Base-by-base conservation (phyloP, 2,888 invertebrate genomes). In the Anorthoa munda region DNA sequence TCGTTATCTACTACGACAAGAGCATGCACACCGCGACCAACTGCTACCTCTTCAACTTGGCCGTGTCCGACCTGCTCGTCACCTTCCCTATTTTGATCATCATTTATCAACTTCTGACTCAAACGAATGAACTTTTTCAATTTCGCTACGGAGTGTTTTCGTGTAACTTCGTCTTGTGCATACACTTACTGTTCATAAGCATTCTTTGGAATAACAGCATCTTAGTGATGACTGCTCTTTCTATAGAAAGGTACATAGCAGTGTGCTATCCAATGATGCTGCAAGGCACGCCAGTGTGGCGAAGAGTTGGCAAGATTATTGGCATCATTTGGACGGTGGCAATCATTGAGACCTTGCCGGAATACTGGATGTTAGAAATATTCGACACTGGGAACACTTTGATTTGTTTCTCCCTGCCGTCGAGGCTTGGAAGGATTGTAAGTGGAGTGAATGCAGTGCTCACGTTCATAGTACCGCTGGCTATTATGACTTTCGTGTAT, bases 1-100 rank as follows among this genome's bases (percentile, higher is more conserved):
- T 95, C 87, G 89, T 97, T 84, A 89, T 95, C 70, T 94, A 93
- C 83, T 90, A 86, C 58, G 94, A 95, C 76, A 93, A 86, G 66
- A 91, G 90, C 31, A 94, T 95, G 95, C 95, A 94, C 71, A 94
- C 95, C 0, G 93, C 92, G 0, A 95, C 94, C 21, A 95, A 95
- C 78, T 94, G 90, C 68, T 95, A 95, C 77, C 85, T 95, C 2
- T 94, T 95, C 72, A 92, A 95, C 81, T 86, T 95, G 77, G 95
- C 95, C 1, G 88, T 94, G 7, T 94, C 95, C 0, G 95, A 95
- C 75, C 79, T 94, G n/a, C 82, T 95, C 0, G 91, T 93, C 0
- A 90, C 94, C 0, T 90, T 94, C 26, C 91, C 92, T 0, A 93
- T 95, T 45, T 68, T 93, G 48, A 66, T 94, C 0, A 92, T 94